Percentiles rank a stretch among this genome's conserved stretches.
These are phyloP conservation scores for Mastomys natalensis DNA, from an alignment of 2,113 vertebrate species.

Conservation along the genomic window DNA sequence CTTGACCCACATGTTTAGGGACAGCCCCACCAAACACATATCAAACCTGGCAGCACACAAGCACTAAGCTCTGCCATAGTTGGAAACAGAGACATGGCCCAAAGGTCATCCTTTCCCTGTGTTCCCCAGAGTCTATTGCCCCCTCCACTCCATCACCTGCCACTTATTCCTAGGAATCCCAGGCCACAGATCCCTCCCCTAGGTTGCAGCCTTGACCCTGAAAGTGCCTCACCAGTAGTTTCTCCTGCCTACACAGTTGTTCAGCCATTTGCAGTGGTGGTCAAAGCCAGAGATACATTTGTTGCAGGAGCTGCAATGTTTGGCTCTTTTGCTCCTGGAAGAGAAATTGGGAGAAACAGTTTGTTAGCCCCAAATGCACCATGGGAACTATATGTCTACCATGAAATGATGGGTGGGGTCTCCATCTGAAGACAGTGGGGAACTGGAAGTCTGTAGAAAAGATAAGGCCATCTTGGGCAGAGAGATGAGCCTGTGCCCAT, in stretches of 20 bases:
- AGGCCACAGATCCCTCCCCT: neutral
- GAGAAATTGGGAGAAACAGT: neutral
- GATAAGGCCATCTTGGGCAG: neutral
- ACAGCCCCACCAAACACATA: neutral
- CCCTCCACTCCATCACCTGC: neutral
- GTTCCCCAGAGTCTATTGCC: neutral
- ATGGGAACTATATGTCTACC: neutral
- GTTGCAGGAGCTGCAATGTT: slow-evolving; percentile 91
- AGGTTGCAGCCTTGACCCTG: neutral
- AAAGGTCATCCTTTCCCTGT: neutral
- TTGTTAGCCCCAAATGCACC: neutral
- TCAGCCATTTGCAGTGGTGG: slow-evolving; percentile 92
- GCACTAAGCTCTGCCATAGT: too few species aligned
- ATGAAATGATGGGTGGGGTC: too few species aligned
- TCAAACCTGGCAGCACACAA: neutral
- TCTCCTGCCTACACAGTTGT: slow-evolving; percentile 90
- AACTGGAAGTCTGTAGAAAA: neutral
- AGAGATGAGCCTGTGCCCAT: neutral
- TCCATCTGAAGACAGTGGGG: neutral
- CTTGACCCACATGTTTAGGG: neutral
- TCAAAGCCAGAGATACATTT: slow-evolving; percentile 91
- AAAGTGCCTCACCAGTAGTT: slow-evolving; percentile 88
- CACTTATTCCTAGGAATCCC: neutral
- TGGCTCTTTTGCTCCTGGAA: slow-evolving; percentile 87
- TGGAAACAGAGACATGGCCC: neutral